Percentiles rank a stretch among this genome's conserved stretches.
Conservation (phyloP, 2,113 vertebrate species). For the Empidonax alnorum region DNA sequence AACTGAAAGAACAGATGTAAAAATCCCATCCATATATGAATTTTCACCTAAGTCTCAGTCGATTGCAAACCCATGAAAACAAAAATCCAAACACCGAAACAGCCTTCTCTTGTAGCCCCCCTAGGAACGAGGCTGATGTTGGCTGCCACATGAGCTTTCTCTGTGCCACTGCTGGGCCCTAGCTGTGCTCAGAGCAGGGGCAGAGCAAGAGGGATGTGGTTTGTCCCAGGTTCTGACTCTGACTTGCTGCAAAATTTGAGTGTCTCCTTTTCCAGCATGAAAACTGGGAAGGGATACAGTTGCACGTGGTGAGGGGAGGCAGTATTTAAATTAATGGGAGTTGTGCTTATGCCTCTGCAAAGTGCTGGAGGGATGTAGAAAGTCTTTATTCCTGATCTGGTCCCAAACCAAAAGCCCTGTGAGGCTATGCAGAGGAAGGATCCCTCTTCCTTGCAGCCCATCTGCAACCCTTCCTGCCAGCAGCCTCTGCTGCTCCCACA, state of each 20-base stretch:
- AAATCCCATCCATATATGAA: neutral
- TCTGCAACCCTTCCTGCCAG: neutral
- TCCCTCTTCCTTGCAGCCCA: neutral
- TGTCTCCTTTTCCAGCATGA: neutral
- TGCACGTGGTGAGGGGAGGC: neutral
- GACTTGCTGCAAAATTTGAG: neutral
- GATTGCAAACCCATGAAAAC: neutral
- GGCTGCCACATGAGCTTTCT: neutral
- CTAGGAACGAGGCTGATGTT: neutral
- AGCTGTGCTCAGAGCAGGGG: neutral
- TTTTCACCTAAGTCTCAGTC: neutral
- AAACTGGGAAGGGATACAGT: neutral
- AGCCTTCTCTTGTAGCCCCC: neutral
- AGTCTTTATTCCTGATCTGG: neutral
- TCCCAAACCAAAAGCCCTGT: neutral
- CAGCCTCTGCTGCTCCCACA: neutral
- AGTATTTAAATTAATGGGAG: neutral
- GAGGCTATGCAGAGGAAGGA: neutral
- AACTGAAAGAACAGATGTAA: neutral
- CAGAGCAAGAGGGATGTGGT: rapidly evolving
- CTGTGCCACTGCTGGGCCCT: rapidly evolving
- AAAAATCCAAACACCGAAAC: neutral
- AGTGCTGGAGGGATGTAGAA: neutral
- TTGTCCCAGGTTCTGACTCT: neutral
- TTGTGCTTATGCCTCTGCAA: neutral